phyloP scores from a whole-genome alignment of 2,888 invertebrate species.

The Zele albiditarsus region DNA sequence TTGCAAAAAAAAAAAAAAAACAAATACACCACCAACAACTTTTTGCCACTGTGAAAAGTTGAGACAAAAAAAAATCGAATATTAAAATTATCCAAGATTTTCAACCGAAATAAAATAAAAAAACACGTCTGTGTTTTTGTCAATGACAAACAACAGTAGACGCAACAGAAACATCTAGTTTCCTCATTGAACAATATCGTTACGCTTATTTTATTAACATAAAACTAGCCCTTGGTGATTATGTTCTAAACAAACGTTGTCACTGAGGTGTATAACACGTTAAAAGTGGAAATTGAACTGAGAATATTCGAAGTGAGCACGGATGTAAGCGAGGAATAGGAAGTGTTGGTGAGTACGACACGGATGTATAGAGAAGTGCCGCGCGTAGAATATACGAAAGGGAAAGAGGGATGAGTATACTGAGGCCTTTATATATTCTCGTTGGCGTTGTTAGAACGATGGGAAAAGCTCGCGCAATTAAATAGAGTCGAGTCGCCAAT shows the following conservation, averaged over 20 bases:
- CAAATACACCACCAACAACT: too few species aligned
- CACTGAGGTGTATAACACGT: not conserved
- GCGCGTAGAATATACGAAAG: not conserved
- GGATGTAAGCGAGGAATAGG: too few species aligned
- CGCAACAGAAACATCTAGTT: too few species aligned
- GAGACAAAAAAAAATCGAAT: too few species aligned
- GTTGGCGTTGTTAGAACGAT: conserved; percentile 15
- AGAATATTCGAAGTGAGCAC: not conserved
- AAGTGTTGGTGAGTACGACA: too few species aligned
- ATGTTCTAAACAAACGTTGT: not conserved
- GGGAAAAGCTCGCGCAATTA: conserved; percentile 32
- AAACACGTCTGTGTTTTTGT: too few species aligned
- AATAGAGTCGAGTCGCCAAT: conserved; percentile 36
- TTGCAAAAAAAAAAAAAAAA: too few species aligned
- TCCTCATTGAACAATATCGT: too few species aligned
- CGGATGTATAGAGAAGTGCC: not conserved
- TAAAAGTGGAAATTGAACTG: not conserved
- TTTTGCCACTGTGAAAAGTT: too few species aligned
- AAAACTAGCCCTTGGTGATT: not conserved
- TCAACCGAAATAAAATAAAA: too few species aligned
- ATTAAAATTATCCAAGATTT: too few species aligned
- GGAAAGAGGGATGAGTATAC: not conserved
- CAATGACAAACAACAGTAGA: too few species aligned
- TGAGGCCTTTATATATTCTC: conserved; percentile 22
- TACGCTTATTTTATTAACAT: not conserved